These are phyloP conservation scores for Semnopithecus entellus DNA, from an alignment of 2,113 vertebrate genomes.

Conservation along the genomic window DNA sequence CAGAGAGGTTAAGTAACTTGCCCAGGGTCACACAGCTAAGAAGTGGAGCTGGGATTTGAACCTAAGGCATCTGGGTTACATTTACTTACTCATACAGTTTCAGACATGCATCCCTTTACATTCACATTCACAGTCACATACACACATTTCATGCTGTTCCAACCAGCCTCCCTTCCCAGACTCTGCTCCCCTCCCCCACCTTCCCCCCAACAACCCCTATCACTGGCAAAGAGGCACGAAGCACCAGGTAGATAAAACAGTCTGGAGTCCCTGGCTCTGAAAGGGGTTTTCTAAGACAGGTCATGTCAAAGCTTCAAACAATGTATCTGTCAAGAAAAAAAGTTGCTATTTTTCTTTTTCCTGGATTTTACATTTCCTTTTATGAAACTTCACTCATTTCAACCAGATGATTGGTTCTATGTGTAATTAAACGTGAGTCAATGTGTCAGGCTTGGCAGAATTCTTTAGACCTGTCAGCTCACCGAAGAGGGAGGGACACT, in stretches of 20 bases:
- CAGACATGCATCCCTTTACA: constrained; percentile 13
- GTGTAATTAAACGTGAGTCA: constrained; percentile 45
- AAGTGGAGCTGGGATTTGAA: neutral
- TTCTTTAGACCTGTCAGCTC: neutral
- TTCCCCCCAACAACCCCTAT: neutral
- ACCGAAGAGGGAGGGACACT: neutral
- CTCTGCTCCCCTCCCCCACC: too few species aligned
- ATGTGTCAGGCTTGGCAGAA: neutral
- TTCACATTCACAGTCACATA: constrained; percentile 22
- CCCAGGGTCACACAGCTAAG: neutral
- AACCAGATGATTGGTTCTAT: neutral
- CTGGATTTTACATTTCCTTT: neutral
- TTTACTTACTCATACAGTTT: neutral
- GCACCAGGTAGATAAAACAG: neutral
- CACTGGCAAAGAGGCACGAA: neutral
- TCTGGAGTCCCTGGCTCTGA: neutral
- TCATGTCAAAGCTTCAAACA: constrained; percentile 10
- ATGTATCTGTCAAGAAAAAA: neutral
- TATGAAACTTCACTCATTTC: constrained; percentile 44
- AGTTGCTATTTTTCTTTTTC: neutral
- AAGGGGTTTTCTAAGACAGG: neutral
- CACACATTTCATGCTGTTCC: neutral
- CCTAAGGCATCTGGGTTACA: neutral
- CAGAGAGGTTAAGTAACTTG: neutral
- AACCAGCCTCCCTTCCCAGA: neutral